Conservation (phyloP, 1,140 invertebrate genomes). For the Leptinotarsa undecemlineata region DNA sequence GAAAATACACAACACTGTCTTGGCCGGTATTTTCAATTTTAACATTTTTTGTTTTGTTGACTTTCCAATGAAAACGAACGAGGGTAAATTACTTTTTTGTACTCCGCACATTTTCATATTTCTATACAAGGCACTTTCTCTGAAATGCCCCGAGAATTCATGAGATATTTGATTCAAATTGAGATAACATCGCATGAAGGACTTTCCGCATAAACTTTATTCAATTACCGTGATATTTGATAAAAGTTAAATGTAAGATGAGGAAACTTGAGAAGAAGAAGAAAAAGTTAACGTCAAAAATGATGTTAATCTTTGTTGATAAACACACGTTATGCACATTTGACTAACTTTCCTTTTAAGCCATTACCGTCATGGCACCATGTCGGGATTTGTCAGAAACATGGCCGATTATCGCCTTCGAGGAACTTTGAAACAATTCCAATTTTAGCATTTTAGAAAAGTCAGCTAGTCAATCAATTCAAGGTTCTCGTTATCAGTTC, state of each 20-base stretch:
- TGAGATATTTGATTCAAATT: neutral
- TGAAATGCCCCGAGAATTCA: neutral
- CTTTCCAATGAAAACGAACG: too few relatives aligned
- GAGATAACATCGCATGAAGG: constrained; percentile 5
- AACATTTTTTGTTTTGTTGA: too few relatives aligned
- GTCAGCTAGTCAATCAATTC: constrained; percentile 44
- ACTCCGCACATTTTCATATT: too few relatives aligned
- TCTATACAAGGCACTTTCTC: too few relatives aligned
- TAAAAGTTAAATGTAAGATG: neutral
- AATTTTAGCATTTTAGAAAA: constrained; percentile 38
- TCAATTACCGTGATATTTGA: constrained; percentile 8
- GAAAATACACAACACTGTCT: too few relatives aligned
- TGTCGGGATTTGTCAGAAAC: constrained; percentile 24
- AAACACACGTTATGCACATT: constrained; percentile 28
- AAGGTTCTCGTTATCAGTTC: constrained; percentile 43
- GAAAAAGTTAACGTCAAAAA: constrained; percentile 27
- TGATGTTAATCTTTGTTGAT: constrained; percentile 24
- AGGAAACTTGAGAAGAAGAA: constrained; percentile 23
- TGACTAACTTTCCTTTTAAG: constrained; percentile 28
- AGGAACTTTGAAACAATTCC: constrained; percentile 40
- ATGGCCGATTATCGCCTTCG: constrained; percentile 36
- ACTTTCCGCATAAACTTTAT: constrained; percentile 19
- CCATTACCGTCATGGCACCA: constrained; percentile 19
- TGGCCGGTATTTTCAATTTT: too few relatives aligned
- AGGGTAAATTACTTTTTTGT: too few relatives aligned